Evolutionary conservation across 2,888 invertebrate genomes (phyloP).

Genomic region (Ochropleura leucogaster): DNA sequence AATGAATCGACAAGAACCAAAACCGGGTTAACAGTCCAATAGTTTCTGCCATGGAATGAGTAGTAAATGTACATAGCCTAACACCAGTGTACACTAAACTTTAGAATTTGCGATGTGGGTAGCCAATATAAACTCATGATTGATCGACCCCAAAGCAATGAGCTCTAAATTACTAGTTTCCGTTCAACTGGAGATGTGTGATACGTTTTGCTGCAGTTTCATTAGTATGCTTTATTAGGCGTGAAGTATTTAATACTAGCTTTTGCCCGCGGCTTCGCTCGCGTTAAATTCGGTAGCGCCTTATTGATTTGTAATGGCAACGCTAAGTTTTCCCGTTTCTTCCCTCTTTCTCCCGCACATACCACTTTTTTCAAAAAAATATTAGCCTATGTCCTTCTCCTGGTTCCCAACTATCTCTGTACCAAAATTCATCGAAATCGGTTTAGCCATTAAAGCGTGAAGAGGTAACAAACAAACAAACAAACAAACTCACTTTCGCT

Average conservation of each 20-base stretch:
- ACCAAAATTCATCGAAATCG: too few species aligned
- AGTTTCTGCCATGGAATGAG: not conserved
- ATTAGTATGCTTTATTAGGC: conserved; percentile 14
- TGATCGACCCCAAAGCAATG: conserved; percentile 75
- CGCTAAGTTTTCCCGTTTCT: too few species aligned
- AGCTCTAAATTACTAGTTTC: conserved; percentile 77
- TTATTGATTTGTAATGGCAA: too few species aligned
- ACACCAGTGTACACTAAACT: conserved; percentile 31
- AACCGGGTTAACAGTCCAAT: not conserved
- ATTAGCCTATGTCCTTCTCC: too few species aligned
- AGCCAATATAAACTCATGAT: conserved; percentile 68
- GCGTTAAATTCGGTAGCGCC: too few species aligned
- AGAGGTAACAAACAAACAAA: too few species aligned
- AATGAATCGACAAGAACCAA: not conserved
- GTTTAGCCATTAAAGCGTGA: too few species aligned
- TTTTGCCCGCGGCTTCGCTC: too few species aligned
- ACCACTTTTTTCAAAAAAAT: too few species aligned
- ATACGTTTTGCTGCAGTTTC: conserved; percentile 44
- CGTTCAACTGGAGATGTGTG: conserved; percentile 71
- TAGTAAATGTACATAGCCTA: not conserved
- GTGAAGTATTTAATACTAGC: conserved; percentile 5
- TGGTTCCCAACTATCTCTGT: too few species aligned
- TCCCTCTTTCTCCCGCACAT: too few species aligned
- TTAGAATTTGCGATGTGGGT: conserved; percentile 12
- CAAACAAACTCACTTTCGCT: too few species aligned